Conservation (phyloP, 2,113 vertebrate genomes). For the Helogale parvula region DNA sequence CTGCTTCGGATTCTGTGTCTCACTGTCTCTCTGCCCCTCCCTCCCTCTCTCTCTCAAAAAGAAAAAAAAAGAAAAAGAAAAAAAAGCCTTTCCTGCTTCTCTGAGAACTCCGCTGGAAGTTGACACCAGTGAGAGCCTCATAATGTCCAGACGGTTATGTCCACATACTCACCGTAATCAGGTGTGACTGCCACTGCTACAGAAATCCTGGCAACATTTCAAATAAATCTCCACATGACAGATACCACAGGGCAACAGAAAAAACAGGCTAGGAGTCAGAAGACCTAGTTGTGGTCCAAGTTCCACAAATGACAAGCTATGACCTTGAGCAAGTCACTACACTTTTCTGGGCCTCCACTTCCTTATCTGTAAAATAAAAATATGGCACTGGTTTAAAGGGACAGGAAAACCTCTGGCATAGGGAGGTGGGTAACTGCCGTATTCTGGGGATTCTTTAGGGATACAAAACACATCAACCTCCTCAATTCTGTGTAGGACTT, state of each 20-base stretch:
- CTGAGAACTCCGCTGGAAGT: neutral
- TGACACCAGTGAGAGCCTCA: neutral
- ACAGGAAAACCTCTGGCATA: neutral
- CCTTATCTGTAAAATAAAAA: neutral
- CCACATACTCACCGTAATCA: neutral
- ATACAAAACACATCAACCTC: conserved; percentile 3
- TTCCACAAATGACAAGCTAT: conserved; percentile 45
- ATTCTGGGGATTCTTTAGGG: neutral
- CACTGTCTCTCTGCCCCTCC: too few relatives aligned
- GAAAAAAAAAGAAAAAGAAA: too few relatives aligned
- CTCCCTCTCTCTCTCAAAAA: too few relatives aligned
- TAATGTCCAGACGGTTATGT: neutral
- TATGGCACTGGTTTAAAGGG: neutral
- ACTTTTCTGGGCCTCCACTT: neutral
- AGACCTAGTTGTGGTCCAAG: conserved; percentile 15
- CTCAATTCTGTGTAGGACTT: conserved; percentile 6
- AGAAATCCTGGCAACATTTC: conserved; percentile 5
- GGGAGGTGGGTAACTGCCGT: neutral
- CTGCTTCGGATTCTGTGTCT: too few relatives aligned
- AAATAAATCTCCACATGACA: conserved; percentile 28
- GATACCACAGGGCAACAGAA: conserved; percentile 16
- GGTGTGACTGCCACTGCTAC: neutral
- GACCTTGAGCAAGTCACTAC: conserved; percentile 1
- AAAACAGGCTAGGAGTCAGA: conserved; percentile 14
- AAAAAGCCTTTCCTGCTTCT: neutral